Evolutionary conservation across 2,113 vertebrate genomes (phyloP).

Genomic region (Hippoglossus stenolepis): DNA sequence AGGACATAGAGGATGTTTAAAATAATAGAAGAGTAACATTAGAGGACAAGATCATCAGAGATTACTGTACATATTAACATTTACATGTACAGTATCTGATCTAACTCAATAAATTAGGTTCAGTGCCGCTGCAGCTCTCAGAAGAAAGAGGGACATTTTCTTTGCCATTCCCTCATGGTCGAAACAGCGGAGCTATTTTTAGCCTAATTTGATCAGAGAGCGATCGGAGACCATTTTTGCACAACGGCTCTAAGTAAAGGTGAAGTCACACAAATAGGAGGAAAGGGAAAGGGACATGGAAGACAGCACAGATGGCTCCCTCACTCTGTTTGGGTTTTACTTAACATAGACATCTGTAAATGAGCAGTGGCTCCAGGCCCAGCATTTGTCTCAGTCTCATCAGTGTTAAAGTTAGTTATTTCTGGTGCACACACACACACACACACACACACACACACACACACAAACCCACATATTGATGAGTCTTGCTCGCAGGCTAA

Average conservation of each 20-base stretch:
- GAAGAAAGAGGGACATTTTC: background rate
- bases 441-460: slow-evolving; percentile 7
- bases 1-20: background rate
- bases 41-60: background rate
- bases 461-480: slow-evolving; percentile 52
- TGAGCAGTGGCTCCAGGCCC: slow-evolving; percentile 54
- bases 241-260: slow-evolving; percentile 14
- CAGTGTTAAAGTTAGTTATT: slow-evolving; percentile 61
- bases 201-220: slow-evolving; percentile 33
- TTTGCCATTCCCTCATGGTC: background rate
- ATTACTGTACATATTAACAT: background rate
- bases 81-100: background rate
- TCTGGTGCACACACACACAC: slow-evolving; percentile 36
- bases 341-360: slow-evolving; percentile 74
- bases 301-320: slow-evolving; percentile 32
- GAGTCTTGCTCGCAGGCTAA: slow-evolving; percentile 64
- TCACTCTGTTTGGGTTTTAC: slow-evolving; percentile 51
- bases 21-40: background rate
- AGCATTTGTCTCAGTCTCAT: slow-evolving; percentile 48
- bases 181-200: slow-evolving; percentile 41
- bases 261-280: slow-evolving; percentile 5
- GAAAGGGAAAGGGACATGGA: background rate
- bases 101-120: background rate
- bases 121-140: background rate
- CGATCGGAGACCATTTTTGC: background rate